phyloP scores from a whole-genome alignment of 2,113 vertebrate genomes.

The Uria lomvia region DNA sequence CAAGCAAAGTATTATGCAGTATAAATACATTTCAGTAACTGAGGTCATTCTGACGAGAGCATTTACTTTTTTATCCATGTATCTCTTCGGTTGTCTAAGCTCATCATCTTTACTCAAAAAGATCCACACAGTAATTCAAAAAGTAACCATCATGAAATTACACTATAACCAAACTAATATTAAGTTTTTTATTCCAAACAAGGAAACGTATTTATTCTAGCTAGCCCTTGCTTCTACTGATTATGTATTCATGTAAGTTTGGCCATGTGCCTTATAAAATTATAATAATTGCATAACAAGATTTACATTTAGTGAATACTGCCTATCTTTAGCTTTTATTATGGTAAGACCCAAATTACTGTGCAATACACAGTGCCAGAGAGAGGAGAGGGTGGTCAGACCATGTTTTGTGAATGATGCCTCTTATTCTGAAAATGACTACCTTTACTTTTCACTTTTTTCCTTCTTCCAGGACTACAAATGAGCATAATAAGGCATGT shows the following conservation, averaged over 20 bases:
- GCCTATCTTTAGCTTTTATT: not conserved
- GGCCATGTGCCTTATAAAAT: not conserved
- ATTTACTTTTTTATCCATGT: not conserved
- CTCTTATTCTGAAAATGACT: not conserved
- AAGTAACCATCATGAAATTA: not conserved
- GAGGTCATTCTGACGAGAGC: not conserved
- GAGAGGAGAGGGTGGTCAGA: not conserved
- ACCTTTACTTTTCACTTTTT: not conserved
- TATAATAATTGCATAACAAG: not conserved
- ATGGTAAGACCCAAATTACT: not conserved
- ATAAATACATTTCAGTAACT: not conserved
- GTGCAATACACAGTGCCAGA: not conserved
- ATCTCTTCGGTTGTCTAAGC: not conserved
- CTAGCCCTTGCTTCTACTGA: not conserved
- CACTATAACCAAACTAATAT: not conserved
- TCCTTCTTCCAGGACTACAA: not conserved
- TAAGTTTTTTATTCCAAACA: not conserved
- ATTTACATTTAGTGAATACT: not conserved
- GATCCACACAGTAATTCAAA: not conserved
- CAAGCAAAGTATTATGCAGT: not conserved
- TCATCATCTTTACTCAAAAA: not conserved
- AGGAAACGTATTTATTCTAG: not conserved
- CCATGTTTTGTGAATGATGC: not conserved
- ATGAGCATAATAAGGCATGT: not conserved
- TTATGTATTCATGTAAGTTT: not conserved